Percentiles rank a stretch among this genome's conserved stretches.
Conservation (phyloP, 2,113 vertebrate species). For the Columbina picui region DNA sequence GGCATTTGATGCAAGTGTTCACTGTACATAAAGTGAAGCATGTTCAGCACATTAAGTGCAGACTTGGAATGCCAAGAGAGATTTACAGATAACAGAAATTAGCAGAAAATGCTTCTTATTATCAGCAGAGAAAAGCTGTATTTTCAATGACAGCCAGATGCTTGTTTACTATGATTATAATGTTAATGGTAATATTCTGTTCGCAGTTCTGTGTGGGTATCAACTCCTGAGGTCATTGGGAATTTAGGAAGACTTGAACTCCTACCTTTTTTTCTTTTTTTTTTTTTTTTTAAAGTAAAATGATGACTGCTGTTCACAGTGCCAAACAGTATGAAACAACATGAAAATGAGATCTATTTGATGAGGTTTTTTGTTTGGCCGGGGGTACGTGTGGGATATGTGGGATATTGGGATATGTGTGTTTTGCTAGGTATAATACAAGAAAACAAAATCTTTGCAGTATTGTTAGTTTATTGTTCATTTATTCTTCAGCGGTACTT, state of each 20-base stretch:
- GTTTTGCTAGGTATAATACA: not conserved
- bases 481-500: conserved; percentile 60
- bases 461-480: conserved; percentile 44
- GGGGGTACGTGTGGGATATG: too few species aligned
- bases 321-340: not conserved
- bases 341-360: not conserved
- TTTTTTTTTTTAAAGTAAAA: not conserved
- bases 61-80: conserved; percentile 26
- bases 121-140: not conserved
- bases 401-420: not conserved
- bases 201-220: not conserved
- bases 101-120: conserved; percentile 49
- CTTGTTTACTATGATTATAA: conserved; percentile 29
- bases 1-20: conserved; percentile 4
- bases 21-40: not conserved
- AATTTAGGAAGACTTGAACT: not conserved
- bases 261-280: not conserved
- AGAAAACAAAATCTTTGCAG: conserved; percentile 43
- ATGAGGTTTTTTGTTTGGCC: not conserved
- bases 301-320: not conserved
- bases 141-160: conserved; percentile 52
- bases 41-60: not conserved
- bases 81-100: conserved; percentile 57
- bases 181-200: not conserved
- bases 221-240: not conserved